Evolutionary conservation across 2,797 vertebrate species (phyloP), one percentile per base, ranked within the genome.

Genomic region (Sphenopsis melanotis): DNA sequence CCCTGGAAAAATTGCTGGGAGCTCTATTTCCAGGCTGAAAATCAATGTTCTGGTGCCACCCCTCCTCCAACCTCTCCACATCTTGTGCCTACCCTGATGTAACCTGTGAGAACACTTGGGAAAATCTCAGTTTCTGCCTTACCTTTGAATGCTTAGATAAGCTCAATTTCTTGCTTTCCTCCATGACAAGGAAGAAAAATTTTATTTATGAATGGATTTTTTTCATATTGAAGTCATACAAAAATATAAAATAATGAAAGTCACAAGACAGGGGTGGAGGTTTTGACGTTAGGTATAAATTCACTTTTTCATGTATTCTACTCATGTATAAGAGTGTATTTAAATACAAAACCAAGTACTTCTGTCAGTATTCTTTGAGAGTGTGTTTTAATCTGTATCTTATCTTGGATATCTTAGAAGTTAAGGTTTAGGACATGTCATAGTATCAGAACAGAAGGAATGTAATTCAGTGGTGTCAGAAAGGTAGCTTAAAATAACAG

Each of bases 231-330:
- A 16, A 47, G 17, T n/a, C 2, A 13, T 21, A 32, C 15, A 65
- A 52, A 37, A 57, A 47, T 13, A 11, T 32, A 32, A 90, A 80
- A 64, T 20, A 12, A 11, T 23, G 20, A 15, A 30, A 63, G 26
- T 65, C 18, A 12, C 5, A 13, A 59, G 18, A 34, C 0, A 3
- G 7, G 12, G 1, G 1, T 26, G 18, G 32, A 86, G 23, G 8
- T 4, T 12, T 12, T 49, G 29, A 24, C 42, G 34, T 32, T 53
- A 21, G 4, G 44, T 42, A 20, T 63, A 15, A 66, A 39, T 37
- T 64, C 0, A 4, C 10, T 36, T 69, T 52, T 59, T 34, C 2
- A 24, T 27, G 2, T n/a, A 2, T 49, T 60, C 15, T 56, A 9
- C 15, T 57, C 16, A 30, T 41, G 5, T 11, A 10, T 20, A 60